These are phyloP conservation scores for Sycobia sp. DNA, from an alignment of 1,140 invertebrate species.

Conservation along the genomic window DNA sequence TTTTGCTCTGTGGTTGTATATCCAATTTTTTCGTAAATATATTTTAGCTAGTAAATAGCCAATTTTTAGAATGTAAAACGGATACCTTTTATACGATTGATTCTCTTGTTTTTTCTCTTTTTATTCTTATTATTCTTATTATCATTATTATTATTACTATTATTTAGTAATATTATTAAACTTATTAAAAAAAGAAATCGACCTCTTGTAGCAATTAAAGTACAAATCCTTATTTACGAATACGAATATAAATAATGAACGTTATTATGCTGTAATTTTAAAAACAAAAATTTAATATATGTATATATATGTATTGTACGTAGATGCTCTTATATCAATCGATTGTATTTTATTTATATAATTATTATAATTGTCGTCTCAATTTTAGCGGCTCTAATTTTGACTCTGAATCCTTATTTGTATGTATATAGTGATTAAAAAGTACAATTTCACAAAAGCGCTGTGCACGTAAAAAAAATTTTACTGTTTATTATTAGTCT, in stretches of 20 bases:
- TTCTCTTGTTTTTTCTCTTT: conserved; percentile 20
- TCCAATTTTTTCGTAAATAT: conserved; percentile 3
- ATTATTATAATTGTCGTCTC: conserved; percentile 11
- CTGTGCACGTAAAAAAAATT: conserved; percentile 27
- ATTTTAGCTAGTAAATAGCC: conserved; percentile 23
- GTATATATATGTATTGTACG: neutral
- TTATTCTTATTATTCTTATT: conserved; percentile 20
- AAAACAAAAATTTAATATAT: conserved; percentile 11
- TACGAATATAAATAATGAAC: too few species aligned
- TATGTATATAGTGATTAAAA: conserved; percentile 22
- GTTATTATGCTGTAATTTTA: conserved; percentile 22
- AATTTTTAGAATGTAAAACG: conserved; percentile 14
- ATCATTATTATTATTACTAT: too few species aligned
- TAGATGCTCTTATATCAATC: conserved; percentile 21
- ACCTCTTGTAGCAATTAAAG: conserved; percentile 33
- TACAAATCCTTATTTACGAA: conserved; percentile 33
- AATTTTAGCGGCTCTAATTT: conserved; percentile 17
- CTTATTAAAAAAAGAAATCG: conserved; percentile 18
- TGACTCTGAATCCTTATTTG: conserved; percentile 1
- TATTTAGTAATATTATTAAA: neutral
- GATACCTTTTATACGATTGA: conserved; percentile 19
- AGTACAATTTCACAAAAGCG: conserved; percentile 29
- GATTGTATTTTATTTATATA: conserved; percentile 23
- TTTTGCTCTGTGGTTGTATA: conserved; percentile 5
- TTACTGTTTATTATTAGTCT: conserved; percentile 17